These are phyloP conservation scores for Pantala flavescens DNA, from an alignment of 1,140 invertebrate genomes.

Conservation along the genomic window DNA sequence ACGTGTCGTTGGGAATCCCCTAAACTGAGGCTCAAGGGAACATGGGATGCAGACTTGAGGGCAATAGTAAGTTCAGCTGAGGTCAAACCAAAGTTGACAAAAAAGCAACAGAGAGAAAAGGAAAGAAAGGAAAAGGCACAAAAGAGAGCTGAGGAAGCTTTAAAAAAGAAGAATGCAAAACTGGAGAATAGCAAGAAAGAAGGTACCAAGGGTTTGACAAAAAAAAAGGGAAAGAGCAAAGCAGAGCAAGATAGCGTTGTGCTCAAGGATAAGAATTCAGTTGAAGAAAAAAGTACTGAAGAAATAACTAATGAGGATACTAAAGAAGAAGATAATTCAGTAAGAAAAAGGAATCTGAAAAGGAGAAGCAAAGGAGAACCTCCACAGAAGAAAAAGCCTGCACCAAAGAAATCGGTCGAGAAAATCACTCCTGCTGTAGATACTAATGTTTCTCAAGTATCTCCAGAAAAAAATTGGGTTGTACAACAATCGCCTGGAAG, in stretches of 20 bases:
- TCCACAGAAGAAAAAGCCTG: background rate
- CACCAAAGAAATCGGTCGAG: background rate
- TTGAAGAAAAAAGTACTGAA: background rate
- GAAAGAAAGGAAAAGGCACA: background rate
- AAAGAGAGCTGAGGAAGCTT: background rate
- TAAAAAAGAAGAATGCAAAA: background rate
- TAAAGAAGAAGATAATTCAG: background rate
- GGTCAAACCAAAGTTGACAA: background rate
- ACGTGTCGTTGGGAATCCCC: background rate
- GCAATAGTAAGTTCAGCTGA: background rate
- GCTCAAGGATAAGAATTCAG: background rate
- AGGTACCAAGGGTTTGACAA: background rate
- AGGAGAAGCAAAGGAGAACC: background rate
- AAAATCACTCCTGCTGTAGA: too few relatives aligned
- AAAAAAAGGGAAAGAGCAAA: background rate
- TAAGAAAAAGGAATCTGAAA: background rate
- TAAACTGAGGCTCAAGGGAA: constrained; percentile 15
- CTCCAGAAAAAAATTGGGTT: background rate
- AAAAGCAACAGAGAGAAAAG: background rate
- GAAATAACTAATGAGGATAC: background rate
- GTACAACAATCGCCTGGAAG: background rate
- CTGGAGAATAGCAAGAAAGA: background rate
- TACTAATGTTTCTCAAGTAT: background rate
- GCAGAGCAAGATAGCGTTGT: background rate
- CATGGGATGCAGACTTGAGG: constrained; percentile 36